Evolutionary conservation across 2,888 invertebrate genomes (phyloP).

Genomic region (Eugnorisma glareosa): DNA sequence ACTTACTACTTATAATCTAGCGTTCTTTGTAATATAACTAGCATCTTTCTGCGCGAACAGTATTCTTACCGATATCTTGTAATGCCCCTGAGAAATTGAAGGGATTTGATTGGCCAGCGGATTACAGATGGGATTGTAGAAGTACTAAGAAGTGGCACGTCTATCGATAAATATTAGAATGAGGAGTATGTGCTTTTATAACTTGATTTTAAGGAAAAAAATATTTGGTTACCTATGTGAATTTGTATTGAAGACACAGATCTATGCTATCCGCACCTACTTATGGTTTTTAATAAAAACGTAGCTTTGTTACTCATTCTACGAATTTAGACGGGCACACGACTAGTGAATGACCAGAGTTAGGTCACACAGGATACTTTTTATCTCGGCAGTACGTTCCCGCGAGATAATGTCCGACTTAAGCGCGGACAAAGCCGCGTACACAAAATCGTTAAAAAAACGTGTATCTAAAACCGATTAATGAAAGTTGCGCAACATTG

Average conservation of each 20-base stretch:
- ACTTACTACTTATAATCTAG: constrained; percentile 1
- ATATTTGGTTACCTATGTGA: neutral
- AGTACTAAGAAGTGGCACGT: constrained; percentile 7
- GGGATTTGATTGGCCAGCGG: constrained; percentile 42
- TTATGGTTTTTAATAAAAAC: too few relatives aligned
- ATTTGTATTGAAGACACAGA: neutral
- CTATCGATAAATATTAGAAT: neutral
- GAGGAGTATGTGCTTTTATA: too few relatives aligned
- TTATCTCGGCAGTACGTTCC: neutral
- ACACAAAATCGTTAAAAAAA: too few relatives aligned
- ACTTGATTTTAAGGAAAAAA: neutral
- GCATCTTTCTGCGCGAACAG: constrained; percentile 6
- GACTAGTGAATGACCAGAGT: too few relatives aligned
- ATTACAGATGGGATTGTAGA: constrained; percentile 23
- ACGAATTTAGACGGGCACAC: too few relatives aligned
- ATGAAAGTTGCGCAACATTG: neutral
- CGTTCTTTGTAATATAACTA: constrained; percentile 5
- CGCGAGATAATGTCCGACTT: too few relatives aligned
- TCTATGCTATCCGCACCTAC: too few relatives aligned
- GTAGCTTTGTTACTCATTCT: too few relatives aligned
- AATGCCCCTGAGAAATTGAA: constrained; percentile 35
- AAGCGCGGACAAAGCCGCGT: neutral
- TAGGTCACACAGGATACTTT: neutral
- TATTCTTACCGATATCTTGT: constrained; percentile 16
- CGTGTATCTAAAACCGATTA: neutral